Conservation (phyloP, 2,888 invertebrate species). For the Andrena hattorfiana region DNA sequence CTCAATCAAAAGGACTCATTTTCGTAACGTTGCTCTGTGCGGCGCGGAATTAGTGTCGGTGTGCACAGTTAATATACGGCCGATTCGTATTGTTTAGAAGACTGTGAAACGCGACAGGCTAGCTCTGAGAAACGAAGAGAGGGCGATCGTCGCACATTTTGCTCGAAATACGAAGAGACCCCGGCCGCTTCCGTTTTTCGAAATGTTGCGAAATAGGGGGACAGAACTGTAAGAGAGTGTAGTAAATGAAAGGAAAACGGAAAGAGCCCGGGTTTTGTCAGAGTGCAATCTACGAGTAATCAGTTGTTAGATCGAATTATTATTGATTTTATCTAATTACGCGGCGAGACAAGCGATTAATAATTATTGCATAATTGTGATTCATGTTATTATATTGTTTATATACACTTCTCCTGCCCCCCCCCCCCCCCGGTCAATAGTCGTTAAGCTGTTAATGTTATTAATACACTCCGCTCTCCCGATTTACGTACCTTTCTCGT, state of each 20-base stretch:
- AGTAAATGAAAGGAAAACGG: slow-evolving; percentile 52
- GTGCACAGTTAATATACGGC: slow-evolving; percentile 59
- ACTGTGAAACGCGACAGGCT: slow-evolving; percentile 63
- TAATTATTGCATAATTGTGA: slow-evolving; percentile 83
- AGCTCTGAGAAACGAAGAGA: slow-evolving; percentile 36
- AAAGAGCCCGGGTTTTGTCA: slow-evolving; percentile 71
- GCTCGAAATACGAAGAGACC: slow-evolving; percentile 76
- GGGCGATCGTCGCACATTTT: slow-evolving; percentile 68
- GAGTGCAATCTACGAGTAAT: slow-evolving; percentile 84
- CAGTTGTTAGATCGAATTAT: slow-evolving; percentile 82
- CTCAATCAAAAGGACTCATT: slow-evolving; percentile 77
- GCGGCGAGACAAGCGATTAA: slow-evolving; percentile 72
- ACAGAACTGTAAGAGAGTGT: not conserved
- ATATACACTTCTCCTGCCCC: slow-evolving; percentile 75
- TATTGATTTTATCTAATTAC: slow-evolving; percentile 79
- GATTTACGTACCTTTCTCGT: slow-evolving; percentile 74
- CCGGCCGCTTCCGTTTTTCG: slow-evolving; percentile 68
- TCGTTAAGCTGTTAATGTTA: slow-evolving; percentile 84
- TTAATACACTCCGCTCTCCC: slow-evolving; percentile 79
- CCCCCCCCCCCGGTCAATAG: slow-evolving; percentile 62
- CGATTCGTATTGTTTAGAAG: slow-evolving; percentile 68
- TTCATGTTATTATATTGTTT: slow-evolving; percentile 84
- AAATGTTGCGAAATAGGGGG: not conserved
- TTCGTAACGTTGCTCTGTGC: slow-evolving; percentile 66
- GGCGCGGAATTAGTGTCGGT: slow-evolving; percentile 64